Conservation (phyloP, 1,140 invertebrate genomes). For the Thrips palmi region DNA sequence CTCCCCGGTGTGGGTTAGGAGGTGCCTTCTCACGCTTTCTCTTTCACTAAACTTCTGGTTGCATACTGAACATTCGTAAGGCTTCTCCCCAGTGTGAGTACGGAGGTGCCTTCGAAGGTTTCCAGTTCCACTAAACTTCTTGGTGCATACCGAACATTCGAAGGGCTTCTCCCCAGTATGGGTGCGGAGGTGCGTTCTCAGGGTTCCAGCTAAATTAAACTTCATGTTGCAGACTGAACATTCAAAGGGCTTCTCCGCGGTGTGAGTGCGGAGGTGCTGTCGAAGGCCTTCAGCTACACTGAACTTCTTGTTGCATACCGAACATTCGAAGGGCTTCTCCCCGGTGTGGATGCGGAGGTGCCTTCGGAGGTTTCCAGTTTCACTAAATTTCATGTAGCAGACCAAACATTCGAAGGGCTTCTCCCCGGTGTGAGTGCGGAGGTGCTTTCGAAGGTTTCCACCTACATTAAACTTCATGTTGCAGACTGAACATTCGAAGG, state of each 20-base stretch:
- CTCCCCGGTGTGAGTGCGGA: slow-evolving; percentile 25
- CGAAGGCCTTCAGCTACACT: slow-evolving; percentile 47
- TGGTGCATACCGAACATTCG: no score
- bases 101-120: no score
- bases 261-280: slow-evolving; percentile 50
- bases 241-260: slow-evolving; percentile 37
- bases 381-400: slow-evolving; percentile 9
- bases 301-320: slow-evolving; percentile 45
- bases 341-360: slow-evolving; percentile 25
- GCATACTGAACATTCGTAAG: no score
- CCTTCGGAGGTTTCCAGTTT: slow-evolving; percentile 35
- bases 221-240: slow-evolving; percentile 43
- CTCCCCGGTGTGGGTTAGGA: slow-evolving; percentile 25
- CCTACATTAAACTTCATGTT: no score
- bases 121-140: no score
- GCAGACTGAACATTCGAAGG: no score
- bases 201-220: no score
- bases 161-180: no score
- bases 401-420: slow-evolving; percentile 29
- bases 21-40: slow-evolving; percentile 51
- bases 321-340: slow-evolving; percentile 35
- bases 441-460: slow-evolving; percentile 27
- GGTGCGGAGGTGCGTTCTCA: no score
- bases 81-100: no score
- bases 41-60: no score